Evolutionary conservation across 2,113 vertebrate species (phyloP).

Genomic region (Sander lucioperca): DNA sequence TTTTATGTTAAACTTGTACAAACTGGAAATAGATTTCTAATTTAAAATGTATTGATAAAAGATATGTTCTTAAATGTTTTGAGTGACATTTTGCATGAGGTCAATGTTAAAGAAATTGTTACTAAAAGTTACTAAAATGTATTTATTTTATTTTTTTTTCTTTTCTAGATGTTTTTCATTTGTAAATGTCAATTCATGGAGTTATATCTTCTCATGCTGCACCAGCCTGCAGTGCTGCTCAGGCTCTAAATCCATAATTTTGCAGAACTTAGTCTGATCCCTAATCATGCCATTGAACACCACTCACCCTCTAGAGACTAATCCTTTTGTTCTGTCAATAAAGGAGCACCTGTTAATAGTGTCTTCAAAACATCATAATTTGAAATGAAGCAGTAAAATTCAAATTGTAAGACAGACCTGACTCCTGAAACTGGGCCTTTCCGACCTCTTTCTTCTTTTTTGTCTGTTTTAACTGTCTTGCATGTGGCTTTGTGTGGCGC

Average conservation of each 20-base stretch:
- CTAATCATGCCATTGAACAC: constrained; percentile 69
- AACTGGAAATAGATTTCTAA: neutral
- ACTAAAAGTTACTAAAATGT: neutral
- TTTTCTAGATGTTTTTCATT: constrained; percentile 9
- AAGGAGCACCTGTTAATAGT: constrained; percentile 90
- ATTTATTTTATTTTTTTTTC: neutral
- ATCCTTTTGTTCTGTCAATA: constrained; percentile 85
- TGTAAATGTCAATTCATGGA: constrained; percentile 36
- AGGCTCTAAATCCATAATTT: constrained; percentile 64
- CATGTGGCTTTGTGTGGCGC: constrained; percentile 91
- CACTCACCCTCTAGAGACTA: constrained; percentile 64
- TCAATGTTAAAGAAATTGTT: neutral
- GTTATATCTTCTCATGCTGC: constrained; percentile 27
- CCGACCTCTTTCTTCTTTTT: constrained; percentile 35
- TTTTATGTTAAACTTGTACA: constrained; percentile 32
- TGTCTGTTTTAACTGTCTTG: constrained; percentile 83
- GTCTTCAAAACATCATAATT: constrained; percentile 85
- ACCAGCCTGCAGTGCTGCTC: constrained; percentile 29
- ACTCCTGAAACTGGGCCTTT: constrained; percentile 85
- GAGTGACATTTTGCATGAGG: neutral
- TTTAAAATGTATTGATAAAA: neutral
- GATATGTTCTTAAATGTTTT: neutral
- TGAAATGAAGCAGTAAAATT: constrained; percentile 86
- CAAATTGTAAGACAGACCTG: constrained; percentile 85
- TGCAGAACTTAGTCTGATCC: constrained; percentile 60